Conservation (phyloP, 2,888 invertebrate species). For the Cepaea hortensis region DNA sequence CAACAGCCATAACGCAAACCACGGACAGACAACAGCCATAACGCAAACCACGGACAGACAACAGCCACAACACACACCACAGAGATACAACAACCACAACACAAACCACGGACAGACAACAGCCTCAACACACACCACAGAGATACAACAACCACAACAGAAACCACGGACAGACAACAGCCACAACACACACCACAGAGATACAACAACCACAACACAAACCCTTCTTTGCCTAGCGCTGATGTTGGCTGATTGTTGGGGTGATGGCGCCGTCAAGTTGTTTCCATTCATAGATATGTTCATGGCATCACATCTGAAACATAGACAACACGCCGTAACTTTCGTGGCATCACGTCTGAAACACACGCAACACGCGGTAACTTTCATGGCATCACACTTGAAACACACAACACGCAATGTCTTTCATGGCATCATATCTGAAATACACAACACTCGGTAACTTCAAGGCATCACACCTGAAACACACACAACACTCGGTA, state of each 20-base stretch:
- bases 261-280: not conserved
- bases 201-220: no score
- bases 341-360: not conserved
- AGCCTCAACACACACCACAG: not conserved
- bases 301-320: not conserved
- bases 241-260: no score
- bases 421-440: no score
- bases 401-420: no score
- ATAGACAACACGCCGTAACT: no score
- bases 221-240: not conserved
- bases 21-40: not conserved
- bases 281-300: conserved; percentile 18
- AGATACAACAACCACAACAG: not conserved
- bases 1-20: not conserved
- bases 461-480: not conserved
- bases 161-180: not conserved
- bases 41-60: not conserved
- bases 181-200: not conserved
- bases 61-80: not conserved
- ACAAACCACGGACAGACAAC: not conserved
- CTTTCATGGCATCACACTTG: no score
- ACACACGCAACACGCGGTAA: no score
- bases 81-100: not conserved
- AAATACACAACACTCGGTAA: no score
- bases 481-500: no score